Percentiles rank a stretch among this genome's conserved stretches.
These are phyloP conservation scores for Pteronotus mesoamericanus DNA, from an alignment of 2,797 vertebrate species.

Conservation along the genomic window DNA sequence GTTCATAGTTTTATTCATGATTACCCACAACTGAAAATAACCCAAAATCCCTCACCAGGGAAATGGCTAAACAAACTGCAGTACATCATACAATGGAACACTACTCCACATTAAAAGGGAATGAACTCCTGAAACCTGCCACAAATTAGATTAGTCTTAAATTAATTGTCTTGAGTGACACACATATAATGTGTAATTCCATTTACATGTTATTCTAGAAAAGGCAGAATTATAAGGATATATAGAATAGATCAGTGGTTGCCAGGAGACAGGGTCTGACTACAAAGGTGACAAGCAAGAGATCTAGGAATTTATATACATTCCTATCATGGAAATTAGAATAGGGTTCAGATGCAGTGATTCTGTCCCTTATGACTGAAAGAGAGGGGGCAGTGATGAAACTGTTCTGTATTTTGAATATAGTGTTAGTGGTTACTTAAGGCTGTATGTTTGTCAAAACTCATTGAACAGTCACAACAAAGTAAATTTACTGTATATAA, in stretches of 20 bases:
- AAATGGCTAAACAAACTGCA: background rate
- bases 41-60: background rate
- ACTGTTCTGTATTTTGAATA: background rate
- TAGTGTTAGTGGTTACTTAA: background rate
- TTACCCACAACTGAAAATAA: background rate
- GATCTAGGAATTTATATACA: too few relatives aligned
- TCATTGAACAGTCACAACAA: background rate
- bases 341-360: too few relatives aligned
- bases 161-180: background rate
- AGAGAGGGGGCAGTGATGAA: background rate
- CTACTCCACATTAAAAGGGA: background rate
- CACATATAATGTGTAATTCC: background rate
- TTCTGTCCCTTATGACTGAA: too few relatives aligned
- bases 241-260: background rate
- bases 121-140: background rate
- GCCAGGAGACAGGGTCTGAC: background rate
- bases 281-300: background rate
- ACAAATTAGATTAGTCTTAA: background rate
- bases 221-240: background rate
- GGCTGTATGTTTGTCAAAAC: background rate
- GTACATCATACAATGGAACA: background rate
- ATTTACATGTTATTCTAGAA: background rate
- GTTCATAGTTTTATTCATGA: conserved; percentile 10
- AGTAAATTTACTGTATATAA: background rate
- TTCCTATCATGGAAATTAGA: too few relatives aligned